Base-by-base conservation (phyloP, 2,888 invertebrate genomes). In the Nomada hirtipes region DNA sequence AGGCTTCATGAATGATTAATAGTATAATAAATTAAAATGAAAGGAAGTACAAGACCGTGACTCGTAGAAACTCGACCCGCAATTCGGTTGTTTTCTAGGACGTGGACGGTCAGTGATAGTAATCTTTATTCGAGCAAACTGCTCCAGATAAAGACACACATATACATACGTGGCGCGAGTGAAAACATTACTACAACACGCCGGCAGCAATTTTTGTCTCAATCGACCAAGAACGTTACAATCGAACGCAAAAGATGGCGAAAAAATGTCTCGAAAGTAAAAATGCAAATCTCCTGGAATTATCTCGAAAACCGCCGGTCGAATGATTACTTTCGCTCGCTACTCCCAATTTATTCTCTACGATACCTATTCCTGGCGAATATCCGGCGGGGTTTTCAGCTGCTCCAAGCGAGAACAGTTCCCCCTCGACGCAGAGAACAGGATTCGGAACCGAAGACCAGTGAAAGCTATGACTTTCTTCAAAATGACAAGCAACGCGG, bases 401-500 rank as follows among this genome's bases (percentile, higher is more conserved):
- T 61, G 29, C 73, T 78, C 55, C 42, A 15, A 76, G 64, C 69
- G 82, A 64, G 61, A 78, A 83, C 67, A 55, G 42, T 15, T 59
- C 42, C 68, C 52, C 23, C 29, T 20, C 23, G 61, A 55, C 52
- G 65, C 53, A 63, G 63, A 53, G 67, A 59, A 59, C 78, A 72
- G 73, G 55, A 44, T 74, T 74, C 61, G 65, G 63, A 4, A 18
- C 55, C 42, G 50, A 73, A 76, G 80, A 82, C 64, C 77, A 82
- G 88, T 86, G 88, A 88, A 88, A 88, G 88, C 86, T 60, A 59
- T 13, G 74, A 82, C 88, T 88, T 88, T 88, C 88, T 77, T 88
- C 78, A 61, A 79, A 65, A 78, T 76, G 57, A 69, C 73, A 50
- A 60, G 67, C 50, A 74, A 55, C 55, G 52, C 57, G 70, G 64